These are phyloP conservation scores for Pteropus alecto DNA, from an alignment of 2,113 vertebrate species.

Conservation along the genomic window DNA sequence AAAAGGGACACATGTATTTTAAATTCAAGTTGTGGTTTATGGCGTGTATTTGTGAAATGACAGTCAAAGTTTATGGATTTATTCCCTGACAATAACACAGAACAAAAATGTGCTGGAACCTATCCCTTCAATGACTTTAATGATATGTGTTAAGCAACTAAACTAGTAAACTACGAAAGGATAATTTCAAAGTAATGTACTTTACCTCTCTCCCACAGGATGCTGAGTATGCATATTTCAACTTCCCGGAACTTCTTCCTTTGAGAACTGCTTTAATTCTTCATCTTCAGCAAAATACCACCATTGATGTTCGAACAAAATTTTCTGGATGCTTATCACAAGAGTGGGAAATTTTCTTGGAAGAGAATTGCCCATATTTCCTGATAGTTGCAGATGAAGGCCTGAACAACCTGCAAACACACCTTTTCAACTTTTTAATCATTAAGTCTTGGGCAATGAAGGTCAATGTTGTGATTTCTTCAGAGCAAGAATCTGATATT, in stretches of 20 bases:
- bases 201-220: conserved; percentile 58
- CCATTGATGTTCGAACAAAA: conserved; percentile 45
- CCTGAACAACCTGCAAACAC: conserved; percentile 55
- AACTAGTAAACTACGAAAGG: background rate
- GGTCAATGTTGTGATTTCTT: conserved; percentile 72
- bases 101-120: background rate
- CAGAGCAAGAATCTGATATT: conserved; percentile 62
- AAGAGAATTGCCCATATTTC: conserved; percentile 72
- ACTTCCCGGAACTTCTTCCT: conserved; percentile 33
- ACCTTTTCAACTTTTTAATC: conserved; percentile 74
- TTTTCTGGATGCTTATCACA: conserved; percentile 71
- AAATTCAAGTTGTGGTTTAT: background rate
- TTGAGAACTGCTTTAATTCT: conserved; percentile 74
- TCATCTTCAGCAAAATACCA: conserved; percentile 74
- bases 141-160: background rate
- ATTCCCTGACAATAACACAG: background rate
- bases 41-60: background rate
- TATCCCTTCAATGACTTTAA: background rate
- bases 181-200: background rate
- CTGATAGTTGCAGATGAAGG: conserved; percentile 76
- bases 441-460: conserved; percentile 64
- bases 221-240: conserved; percentile 66
- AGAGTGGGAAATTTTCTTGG: conserved; percentile 70
- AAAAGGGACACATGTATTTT: background rate
- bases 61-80: background rate